Evolutionary conservation across 2,797 vertebrate species (phyloP).

Genomic region (Enteromius treurensis): DNA sequence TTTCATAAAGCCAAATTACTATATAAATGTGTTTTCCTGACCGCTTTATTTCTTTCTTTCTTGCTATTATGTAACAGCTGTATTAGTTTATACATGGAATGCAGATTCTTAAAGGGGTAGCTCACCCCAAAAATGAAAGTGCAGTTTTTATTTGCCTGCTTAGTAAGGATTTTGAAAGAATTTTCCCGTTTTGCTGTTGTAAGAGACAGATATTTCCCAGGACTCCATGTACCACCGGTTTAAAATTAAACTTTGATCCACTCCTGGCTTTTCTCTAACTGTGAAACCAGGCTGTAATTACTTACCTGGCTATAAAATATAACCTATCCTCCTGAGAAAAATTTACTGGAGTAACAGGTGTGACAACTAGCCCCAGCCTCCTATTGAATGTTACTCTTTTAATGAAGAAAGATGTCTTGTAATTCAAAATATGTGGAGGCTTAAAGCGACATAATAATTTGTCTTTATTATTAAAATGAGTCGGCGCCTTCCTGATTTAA

Average conservation of each 20-base stretch:
- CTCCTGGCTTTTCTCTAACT: background rate
- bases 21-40: background rate
- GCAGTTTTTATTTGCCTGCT: background rate
- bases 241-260: too few species aligned
- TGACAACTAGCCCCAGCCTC: background rate
- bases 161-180: background rate
- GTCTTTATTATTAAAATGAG: constrained; percentile 20
- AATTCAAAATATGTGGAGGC: background rate
- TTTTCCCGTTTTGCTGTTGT: background rate
- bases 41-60: background rate
- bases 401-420: background rate
- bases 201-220: too few species aligned
- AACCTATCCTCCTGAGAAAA: background rate
- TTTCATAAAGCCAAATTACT: background rate
- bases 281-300: background rate
- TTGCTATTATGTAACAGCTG: background rate
- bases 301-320: background rate
- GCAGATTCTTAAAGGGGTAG: background rate
- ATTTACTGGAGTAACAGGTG: background rate
- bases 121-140: background rate
- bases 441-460: constrained; percentile 20
- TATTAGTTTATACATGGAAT: background rate
- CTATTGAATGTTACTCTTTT: background rate
- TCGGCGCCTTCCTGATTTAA: constrained; percentile 21
- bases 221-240: too few species aligned